phyloP scores from a whole-genome alignment of 2,113 vertebrate genomes.

The Halichoeres trimaculatus region DNA sequence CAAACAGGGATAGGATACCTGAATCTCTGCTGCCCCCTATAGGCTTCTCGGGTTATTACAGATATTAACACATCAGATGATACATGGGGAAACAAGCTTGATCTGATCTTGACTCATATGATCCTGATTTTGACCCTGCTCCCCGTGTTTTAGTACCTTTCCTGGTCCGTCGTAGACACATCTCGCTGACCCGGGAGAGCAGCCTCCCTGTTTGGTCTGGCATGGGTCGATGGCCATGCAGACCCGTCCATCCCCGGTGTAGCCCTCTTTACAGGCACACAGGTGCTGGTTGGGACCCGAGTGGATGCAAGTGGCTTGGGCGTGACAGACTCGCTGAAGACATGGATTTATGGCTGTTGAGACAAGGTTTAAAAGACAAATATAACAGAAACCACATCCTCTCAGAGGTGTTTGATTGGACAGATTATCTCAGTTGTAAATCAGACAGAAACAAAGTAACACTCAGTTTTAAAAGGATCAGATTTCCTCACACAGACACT shows the following conservation, averaged over 20 bases:
- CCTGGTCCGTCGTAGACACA: slow-evolving; percentile 91
- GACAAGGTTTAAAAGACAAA: not conserved
- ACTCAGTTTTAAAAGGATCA: too few species aligned
- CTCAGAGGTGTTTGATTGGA: not conserved
- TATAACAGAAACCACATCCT: not conserved
- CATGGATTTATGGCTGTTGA: slow-evolving; percentile 91
- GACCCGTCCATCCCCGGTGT: slow-evolving; percentile 87
- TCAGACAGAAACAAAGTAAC: too few species aligned
- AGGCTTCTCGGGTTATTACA: too few species aligned
- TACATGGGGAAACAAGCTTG: too few species aligned
- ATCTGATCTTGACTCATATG: too few species aligned
- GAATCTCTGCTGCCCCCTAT: not conserved
- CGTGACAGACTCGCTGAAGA: slow-evolving; percentile 81
- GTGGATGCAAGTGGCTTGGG: slow-evolving; percentile 84
- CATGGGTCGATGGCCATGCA: slow-evolving; percentile 90
- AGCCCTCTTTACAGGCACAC: slow-evolving; percentile 87
- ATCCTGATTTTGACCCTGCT: not conserved
- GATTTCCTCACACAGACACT: slow-evolving; percentile 87
- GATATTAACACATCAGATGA: too few species aligned
- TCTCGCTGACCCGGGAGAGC: slow-evolving; percentile 77
- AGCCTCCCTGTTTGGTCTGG: slow-evolving; percentile 83
- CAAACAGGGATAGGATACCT: not conserved
- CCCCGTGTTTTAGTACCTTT: slow-evolving; percentile 79
- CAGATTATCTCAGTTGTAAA: too few species aligned
- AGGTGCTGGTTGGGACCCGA: slow-evolving; percentile 86